phyloP scores from a whole-genome alignment of 2,888 invertebrate species.

The Caenorhabditis sp. region DNA sequence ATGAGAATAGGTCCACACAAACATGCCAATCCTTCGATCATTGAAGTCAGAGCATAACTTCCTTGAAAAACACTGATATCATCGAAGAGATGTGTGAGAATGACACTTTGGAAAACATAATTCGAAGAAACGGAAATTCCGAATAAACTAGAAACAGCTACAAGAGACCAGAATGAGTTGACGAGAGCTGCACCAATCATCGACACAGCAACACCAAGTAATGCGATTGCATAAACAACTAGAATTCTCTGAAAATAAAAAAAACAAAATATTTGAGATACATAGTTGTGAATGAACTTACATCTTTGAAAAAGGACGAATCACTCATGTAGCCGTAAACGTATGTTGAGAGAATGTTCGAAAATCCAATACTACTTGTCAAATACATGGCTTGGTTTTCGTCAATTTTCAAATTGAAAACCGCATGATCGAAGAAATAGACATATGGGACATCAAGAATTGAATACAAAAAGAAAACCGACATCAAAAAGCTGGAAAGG shows the following conservation, averaged over 20 bases:
- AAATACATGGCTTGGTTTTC: slow-evolving; percentile 78
- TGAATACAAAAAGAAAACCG: slow-evolving; percentile 80
- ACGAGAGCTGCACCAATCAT: slow-evolving; percentile 1
- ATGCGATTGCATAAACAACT: background rate
- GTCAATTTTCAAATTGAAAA: slow-evolving; percentile 73
- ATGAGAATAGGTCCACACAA: slow-evolving; percentile 88
- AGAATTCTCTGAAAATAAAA: background rate
- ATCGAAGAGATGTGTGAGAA: slow-evolving; percentile 85
- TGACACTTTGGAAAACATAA: slow-evolving; percentile 44
- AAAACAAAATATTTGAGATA: background rate
- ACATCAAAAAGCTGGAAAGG: slow-evolving; percentile 20
- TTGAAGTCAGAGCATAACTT: slow-evolving; percentile 85
- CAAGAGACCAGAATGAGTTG: slow-evolving; percentile 39
- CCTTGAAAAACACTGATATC: slow-evolving; percentile 89
- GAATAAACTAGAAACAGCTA: slow-evolving; percentile 19
- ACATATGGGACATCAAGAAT: slow-evolving; percentile 88
- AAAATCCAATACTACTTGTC: slow-evolving; percentile 85
- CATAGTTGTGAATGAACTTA: slow-evolving; percentile 1
- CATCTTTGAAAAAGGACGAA: slow-evolving; percentile 76
- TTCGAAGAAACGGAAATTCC: slow-evolving; percentile 47
- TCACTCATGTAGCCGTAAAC: slow-evolving; percentile 89
- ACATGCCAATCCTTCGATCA: slow-evolving; percentile 89
- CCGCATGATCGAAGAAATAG: slow-evolving; percentile 86
- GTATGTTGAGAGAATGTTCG: slow-evolving; percentile 89
- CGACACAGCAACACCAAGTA: background rate